Conservation (phyloP, 2,113 vertebrate species). For the Grus americana region DNA sequence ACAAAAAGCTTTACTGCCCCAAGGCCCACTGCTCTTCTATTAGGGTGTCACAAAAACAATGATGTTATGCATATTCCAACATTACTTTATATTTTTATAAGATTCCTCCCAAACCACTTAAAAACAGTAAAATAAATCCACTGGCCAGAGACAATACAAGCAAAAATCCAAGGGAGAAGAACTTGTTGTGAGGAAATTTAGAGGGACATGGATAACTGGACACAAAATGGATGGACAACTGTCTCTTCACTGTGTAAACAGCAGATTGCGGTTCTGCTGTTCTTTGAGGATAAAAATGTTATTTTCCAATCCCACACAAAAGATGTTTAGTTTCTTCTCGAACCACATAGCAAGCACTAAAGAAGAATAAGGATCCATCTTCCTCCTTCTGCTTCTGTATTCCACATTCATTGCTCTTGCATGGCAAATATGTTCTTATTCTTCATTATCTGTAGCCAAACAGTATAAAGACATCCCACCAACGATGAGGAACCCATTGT, state of each 20-base stretch:
- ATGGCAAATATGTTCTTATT: neutral
- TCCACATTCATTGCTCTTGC: neutral
- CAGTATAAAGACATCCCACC: neutral
- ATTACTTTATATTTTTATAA: neutral
- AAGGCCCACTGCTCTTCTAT: neutral
- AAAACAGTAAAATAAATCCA: neutral
- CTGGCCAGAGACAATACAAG: neutral
- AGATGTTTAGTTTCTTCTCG: neutral
- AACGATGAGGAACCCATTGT: neutral
- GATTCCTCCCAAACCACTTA: neutral
- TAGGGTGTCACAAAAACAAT: neutral
- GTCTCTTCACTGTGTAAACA: slow-evolving; percentile 7
- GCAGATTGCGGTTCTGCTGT: slow-evolving; percentile 24
- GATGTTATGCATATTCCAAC: neutral
- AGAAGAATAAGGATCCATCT: neutral
- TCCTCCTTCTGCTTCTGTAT: neutral
- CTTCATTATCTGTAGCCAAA: neutral
- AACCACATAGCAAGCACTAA: neutral
- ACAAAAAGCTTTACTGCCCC: neutral
- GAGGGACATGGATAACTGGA: neutral
- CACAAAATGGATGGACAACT: neutral
- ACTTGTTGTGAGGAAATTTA: neutral
- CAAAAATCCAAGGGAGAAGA: neutral
- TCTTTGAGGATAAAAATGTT: neutral
- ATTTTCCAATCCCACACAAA: neutral